A percentile compares a stretch with the other conserved stretches of the same genome.
Conservation (phyloP, 2,797 vertebrate genomes). For the Discoglossus pictus region DNA sequence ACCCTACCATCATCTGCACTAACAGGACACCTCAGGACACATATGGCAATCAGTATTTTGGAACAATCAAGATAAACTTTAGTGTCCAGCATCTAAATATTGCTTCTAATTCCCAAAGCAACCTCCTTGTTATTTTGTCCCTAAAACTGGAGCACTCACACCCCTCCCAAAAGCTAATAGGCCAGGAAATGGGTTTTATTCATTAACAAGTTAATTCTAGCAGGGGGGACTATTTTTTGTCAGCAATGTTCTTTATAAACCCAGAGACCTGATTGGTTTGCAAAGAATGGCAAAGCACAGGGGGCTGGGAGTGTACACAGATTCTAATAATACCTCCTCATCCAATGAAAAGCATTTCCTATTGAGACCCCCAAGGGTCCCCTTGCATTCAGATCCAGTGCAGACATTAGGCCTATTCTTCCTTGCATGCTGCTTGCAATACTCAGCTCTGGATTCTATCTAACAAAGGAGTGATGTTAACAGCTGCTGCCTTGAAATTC, state of each 20-base stretch:
- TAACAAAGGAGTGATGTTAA: constrained; percentile 66
- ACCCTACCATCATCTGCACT: no score
- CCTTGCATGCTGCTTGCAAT: constrained; percentile 54
- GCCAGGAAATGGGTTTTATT: constrained; percentile 59
- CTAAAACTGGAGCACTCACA: neutral
- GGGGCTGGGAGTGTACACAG: constrained; percentile 56
- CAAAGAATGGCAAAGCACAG: constrained; percentile 55
- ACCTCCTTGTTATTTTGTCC: neutral
- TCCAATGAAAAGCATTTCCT: constrained; percentile 69
- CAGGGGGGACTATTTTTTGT: constrained; percentile 51
- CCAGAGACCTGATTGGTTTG: constrained; percentile 55
- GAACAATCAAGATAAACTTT: no score
- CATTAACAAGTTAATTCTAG: constrained; percentile 53
- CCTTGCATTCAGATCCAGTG: constrained; percentile 55
- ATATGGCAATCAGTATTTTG: no score
- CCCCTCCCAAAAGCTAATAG: constrained; percentile 47
- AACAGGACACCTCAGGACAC: no score
- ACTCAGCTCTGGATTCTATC: constrained; percentile 52
- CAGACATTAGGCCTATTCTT: constrained; percentile 61
- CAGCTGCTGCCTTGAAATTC: constrained; percentile 41
- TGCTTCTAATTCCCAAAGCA: constrained; percentile 7
- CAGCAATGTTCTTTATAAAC: constrained; percentile 55
- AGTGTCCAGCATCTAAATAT: no score
- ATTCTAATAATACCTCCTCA: constrained; percentile 53
- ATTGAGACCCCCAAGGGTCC: constrained; percentile 63